These are phyloP conservation scores for Agrypnia vestita DNA, from an alignment of 1,140 invertebrate genomes.

Conservation along the genomic window DNA sequence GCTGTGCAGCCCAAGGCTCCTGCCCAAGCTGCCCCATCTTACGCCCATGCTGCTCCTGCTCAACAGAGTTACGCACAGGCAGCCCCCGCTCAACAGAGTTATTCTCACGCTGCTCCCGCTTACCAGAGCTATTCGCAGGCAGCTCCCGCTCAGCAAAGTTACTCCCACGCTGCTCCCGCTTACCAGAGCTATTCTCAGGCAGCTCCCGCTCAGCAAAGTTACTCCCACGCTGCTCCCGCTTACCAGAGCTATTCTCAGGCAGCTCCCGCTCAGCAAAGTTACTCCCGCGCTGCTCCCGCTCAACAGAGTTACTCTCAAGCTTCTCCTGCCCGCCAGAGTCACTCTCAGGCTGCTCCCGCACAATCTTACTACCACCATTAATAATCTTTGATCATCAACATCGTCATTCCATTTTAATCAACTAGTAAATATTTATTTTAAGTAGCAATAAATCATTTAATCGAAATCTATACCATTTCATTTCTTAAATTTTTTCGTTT, in stretches of 20 bases:
- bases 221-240: slow-evolving; percentile 44
- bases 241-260: slow-evolving; percentile 44
- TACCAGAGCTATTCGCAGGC: slow-evolving; percentile 27
- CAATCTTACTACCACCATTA: slow-evolving; percentile 54
- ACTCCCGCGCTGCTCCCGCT: slow-evolving; percentile 61
- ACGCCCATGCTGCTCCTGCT: slow-evolving; percentile 48
- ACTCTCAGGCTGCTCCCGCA: slow-evolving; percentile 52
- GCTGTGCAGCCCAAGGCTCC: slow-evolving; percentile 57
- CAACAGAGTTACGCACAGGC: slow-evolving; percentile 22
- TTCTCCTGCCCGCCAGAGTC: slow-evolving; percentile 56
- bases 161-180: not conserved
- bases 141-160: not conserved
- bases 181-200: slow-evolving; percentile 44
- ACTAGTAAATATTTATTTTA: slow-evolving; percentile 49
- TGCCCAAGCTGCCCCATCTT: slow-evolving; percentile 32
- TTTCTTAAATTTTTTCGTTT: too few relatives aligned
- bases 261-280: slow-evolving; percentile 60
- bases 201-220: slow-evolving; percentile 60
- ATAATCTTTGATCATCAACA: slow-evolving; percentile 23
- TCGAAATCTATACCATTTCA: not conserved
- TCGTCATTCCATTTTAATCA: slow-evolving; percentile 44
- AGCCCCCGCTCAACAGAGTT: not conserved
- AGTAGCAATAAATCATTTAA: slow-evolving; percentile 43
- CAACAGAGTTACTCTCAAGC: slow-evolving; percentile 52
- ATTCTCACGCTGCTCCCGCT: slow-evolving; percentile 47